Evolutionary conservation across 2,113 vertebrate species (phyloP).

Genomic region (Porphyrio hochstetteri): DNA sequence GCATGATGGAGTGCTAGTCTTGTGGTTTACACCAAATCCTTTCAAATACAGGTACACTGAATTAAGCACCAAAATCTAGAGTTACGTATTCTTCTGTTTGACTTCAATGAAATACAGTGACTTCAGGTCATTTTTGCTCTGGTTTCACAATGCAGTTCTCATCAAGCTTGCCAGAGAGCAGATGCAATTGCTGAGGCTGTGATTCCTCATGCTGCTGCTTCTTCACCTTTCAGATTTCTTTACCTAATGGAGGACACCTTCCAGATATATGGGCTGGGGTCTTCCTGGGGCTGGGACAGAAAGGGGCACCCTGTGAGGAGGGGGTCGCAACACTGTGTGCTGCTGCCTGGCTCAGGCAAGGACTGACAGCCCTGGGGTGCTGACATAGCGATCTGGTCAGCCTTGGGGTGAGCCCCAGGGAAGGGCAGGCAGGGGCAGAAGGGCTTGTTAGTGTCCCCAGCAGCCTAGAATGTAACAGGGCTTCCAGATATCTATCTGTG

Average conservation of each 20-base stretch:
- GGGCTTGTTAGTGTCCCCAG: background rate
- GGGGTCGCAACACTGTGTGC: background rate
- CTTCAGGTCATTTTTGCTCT: background rate
- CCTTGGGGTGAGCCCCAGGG: background rate
- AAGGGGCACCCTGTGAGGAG: rapidly evolving
- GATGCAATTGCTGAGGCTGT: background rate
- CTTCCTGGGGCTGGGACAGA: background rate
- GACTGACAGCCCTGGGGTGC: background rate
- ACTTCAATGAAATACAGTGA: background rate
- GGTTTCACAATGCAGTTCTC: background rate
- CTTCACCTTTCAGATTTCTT: background rate
- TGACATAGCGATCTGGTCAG: background rate
- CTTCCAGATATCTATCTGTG: background rate
- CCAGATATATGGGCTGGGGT: background rate
- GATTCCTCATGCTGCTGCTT: background rate
- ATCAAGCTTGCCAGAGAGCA: background rate
- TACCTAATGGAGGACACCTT: background rate
- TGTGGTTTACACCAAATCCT: background rate
- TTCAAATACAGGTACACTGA: background rate
- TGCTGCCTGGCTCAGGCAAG: background rate
- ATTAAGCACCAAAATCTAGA: background rate
- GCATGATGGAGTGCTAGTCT: background rate
- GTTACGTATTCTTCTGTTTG: background rate
- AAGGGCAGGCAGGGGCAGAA: background rate
- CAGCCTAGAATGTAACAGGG: background rate